Conservation (phyloP, 2,113 vertebrate genomes). For the Myanophis thanlyinensis region DNA sequence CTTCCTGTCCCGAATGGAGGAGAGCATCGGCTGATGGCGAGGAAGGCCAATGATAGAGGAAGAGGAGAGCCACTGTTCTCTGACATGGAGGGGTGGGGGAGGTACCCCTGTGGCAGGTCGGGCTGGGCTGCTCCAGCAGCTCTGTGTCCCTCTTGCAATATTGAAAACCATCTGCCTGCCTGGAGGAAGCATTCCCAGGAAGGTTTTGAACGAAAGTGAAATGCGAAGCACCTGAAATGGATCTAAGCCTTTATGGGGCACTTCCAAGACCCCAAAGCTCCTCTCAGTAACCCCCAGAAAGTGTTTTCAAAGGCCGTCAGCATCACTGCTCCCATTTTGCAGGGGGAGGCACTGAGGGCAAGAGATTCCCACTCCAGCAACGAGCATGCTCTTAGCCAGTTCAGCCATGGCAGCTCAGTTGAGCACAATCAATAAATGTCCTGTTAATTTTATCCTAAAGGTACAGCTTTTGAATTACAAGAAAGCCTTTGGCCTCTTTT, state of each 20-base stretch:
- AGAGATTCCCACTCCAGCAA: neutral
- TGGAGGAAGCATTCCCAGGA: neutral
- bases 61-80: slow-evolving; percentile 30
- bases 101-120: neutral
- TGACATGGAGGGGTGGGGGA: neutral
- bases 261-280: neutral
- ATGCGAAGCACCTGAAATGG: neutral
- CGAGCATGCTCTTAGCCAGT: neutral
- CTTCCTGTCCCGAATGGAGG: slow-evolving; percentile 53
- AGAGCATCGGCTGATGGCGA: slow-evolving; percentile 44
- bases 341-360: neutral
- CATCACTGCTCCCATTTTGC: neutral
- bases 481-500: neutral
- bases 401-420: neutral
- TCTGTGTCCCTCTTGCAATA: neutral
- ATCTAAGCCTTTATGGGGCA: neutral
- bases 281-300: neutral
- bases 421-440: neutral
- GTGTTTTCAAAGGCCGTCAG: neutral
- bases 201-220: neutral
- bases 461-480: neutral
- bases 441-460: neutral
- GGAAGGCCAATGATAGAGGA: slow-evolving; percentile 50
- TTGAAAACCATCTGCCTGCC: neutral
- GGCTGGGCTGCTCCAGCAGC: neutral